Base-by-base conservation (phyloP, 2,113 vertebrate species). In the Alaudala cheleensis region DNA sequence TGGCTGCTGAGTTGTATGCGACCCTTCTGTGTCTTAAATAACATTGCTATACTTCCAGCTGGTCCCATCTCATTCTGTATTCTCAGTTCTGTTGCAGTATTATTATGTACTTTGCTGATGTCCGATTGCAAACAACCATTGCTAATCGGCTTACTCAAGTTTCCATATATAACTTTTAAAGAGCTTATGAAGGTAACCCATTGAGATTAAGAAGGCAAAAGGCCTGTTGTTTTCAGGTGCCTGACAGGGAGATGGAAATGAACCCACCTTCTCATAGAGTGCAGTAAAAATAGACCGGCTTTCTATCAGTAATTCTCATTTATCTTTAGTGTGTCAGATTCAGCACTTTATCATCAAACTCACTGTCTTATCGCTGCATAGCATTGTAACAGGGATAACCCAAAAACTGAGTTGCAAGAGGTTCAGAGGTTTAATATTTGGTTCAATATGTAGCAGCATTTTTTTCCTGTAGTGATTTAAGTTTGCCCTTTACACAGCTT, bases 111-210 rank as follows among this genome's bases (percentile, higher is more conserved):
- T 93, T 97, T 92, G 86, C 81, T 96, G 93, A 89, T 96, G 92
- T 92, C 92, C 82, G 79, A 97, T 92, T 96, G 91, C 83, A 96
- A 97, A 93, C 86, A 95, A 93, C 87, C 77, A 76, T 93, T 95
- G 88, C 95, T 97, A 97, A 97, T 97, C 93, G 93, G 93, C 92
- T 97, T 97, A 97, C 85, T 95, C 4, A 16, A 77, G 82, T 67
- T 98, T 96, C 94, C 85, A 91, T 86, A 95, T 97, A 97, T 96
- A 97, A 97, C 93, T 96, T 97, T 97, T 96, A 98, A 98, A 97
- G 95, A 97, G 95, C 79, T 97, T 94, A 96, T 83, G 86, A 70
- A 87, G 81, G 94, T 92, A 94, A 93, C 94, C 91, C 80, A 92
- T 82, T 95, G 94, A 95, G 96, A 97, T 97, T 96, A 96, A 96